Conservation (phyloP, 2,888 invertebrate species). For the Cremastinae sp. region DNA sequence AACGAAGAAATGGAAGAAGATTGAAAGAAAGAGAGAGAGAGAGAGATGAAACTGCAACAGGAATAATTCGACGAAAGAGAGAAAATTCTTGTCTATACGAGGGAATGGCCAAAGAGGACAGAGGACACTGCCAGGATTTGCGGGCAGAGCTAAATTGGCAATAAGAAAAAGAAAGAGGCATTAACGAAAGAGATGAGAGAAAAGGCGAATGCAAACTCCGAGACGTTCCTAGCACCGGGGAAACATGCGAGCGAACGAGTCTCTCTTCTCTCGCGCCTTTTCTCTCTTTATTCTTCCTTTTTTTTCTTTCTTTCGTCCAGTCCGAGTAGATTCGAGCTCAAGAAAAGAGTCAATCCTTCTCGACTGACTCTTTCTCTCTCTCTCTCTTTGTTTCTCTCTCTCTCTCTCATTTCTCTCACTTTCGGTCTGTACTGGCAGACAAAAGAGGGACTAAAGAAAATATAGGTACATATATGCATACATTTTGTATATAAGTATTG, state of each 20-base stretch:
- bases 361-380: too few species aligned
- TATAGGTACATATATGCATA: too few species aligned
- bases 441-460: too few species aligned
- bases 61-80: not conserved
- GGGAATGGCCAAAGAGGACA: not conserved
- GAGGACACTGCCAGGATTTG: constrained; percentile 9
- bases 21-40: not conserved
- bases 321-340: not conserved
- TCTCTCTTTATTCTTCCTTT: constrained; percentile 13
- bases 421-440: too few species aligned
- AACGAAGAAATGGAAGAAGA: not conserved
- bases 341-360: too few species aligned
- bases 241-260: constrained; percentile 71
- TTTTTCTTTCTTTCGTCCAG: not conserved
- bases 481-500: too few species aligned
- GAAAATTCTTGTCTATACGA: not conserved
- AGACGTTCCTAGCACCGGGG: constrained; percentile 77
- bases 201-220: constrained; percentile 77
- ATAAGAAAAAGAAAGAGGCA: constrained; percentile 42
- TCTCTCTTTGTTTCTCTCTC: too few species aligned
- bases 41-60: not conserved
- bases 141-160: constrained; percentile 16
- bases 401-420: too few species aligned
- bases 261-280: constrained; percentile 11
- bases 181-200: constrained; percentile 68